Evolutionary conservation across 2,113 vertebrate genomes (phyloP), one percentile per base, ranked within the genome.

Genomic region (Cricetomys ansorgei): DNA sequence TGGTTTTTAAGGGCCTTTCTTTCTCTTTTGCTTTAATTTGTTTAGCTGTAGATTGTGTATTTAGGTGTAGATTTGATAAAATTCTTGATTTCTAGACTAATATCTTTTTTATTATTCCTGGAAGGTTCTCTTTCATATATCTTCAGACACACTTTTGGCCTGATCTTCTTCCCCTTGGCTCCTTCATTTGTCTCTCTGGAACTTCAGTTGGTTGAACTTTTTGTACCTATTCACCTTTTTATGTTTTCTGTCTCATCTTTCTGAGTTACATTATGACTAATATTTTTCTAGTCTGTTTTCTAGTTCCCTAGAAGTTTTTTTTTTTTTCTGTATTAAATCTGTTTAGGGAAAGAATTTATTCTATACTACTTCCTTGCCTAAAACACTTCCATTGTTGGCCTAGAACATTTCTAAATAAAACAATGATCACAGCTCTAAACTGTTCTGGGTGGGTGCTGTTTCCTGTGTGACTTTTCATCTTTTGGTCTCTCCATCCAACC

Each of bases 51-150:
- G 89, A 50, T 45, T 48, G 80, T 73, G 1, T 88, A n/a, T 90
- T 95, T 91, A 83, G 19, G n/a, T 84, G 16, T 62, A 75, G 31
- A 83, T 69, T 93, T 89, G 8, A 85, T 92, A 81, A 50, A 93
- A 93, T 92, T 94, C 19, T 55, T 89, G 15, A 95, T 77, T 96
- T 50, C 90, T 57, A 69, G 57, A 91, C 69, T 79, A 55, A 23
- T 73, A 53, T 53, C 21, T n/a, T 70, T 76, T 13, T 85, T 45
- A 62, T 89, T 11, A 86, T 84, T 92, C 90, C 31, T 93, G 53
- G 48, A 69, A 85, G 76, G 62, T 72, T 89, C 29, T 92, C 17
- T 57, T 2, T 29, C 16, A 79, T 85, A 34, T 76, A 40, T 69
- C 76, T 69, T 79, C 34, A 37, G 37, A 76, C 65, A 76, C 34